A percentile compares a stretch with the other conserved stretches of the same genome.
Conservation (phyloP, 2,888 invertebrate genomes). For the Prenolepis imparis region DNA sequence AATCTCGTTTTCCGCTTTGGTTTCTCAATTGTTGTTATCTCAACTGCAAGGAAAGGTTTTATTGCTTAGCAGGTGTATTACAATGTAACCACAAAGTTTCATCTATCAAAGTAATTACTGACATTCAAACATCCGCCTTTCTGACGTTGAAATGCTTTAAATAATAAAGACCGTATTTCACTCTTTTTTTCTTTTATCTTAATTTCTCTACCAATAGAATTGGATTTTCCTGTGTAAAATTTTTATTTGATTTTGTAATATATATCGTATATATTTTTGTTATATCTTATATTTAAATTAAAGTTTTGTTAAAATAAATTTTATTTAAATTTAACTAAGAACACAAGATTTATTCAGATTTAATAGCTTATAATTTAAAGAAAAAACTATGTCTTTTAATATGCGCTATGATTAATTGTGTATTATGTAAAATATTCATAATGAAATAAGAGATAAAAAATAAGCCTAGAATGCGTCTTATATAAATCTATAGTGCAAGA, state of each 20-base stretch:
- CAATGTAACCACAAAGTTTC: conserved; percentile 5
- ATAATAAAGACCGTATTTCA: neutral
- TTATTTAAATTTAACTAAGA: neutral
- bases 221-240: neutral
- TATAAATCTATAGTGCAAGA: neutral
- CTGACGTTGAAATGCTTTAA: conserved; percentile 9
- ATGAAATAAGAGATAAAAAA: neutral
- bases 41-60: conserved; percentile 5
- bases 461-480: neutral
- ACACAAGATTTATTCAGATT: neutral
- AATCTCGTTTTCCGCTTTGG: neutral
- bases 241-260: neutral
- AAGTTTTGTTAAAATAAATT: conserved; percentile 3
- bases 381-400: neutral
- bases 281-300: neutral
- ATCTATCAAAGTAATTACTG: conserved; percentile 25
- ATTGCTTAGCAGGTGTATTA: conserved; percentile 14
- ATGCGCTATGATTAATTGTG: neutral
- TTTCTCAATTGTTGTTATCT: conserved; percentile 6
- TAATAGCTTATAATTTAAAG: neutral
- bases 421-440: neutral
- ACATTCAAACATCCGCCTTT: neutral
- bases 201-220: neutral
- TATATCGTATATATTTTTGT: neutral
- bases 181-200: neutral